Evolutionary conservation across 2,888 invertebrate species (phyloP).

Genomic region (Pollenia amentaria): DNA sequence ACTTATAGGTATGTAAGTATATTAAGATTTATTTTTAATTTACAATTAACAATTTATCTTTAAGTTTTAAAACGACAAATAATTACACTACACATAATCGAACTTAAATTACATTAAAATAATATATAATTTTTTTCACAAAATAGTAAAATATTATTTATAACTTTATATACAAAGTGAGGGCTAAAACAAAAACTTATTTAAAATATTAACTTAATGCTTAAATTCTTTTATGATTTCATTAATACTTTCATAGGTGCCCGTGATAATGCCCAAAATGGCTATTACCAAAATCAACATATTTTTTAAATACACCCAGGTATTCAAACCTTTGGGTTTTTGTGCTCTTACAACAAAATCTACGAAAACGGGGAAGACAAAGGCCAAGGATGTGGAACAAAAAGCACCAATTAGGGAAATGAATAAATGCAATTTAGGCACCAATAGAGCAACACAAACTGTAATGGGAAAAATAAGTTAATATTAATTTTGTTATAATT

Average conservation of each 20-base stretch:
- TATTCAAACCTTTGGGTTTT: slow-evolving; percentile 85
- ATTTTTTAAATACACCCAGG: slow-evolving; percentile 86
- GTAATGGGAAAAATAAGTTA: slow-evolving; percentile 78
- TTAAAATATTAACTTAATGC: not conserved
- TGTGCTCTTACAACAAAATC: slow-evolving; percentile 90
- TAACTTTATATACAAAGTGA: slow-evolving; percentile 35
- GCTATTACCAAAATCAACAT: slow-evolving; percentile 88
- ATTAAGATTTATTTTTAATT: slow-evolving; percentile 40
- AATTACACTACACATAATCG: slow-evolving; percentile 34
- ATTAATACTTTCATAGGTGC: slow-evolving; percentile 90
- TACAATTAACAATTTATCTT: slow-evolving; percentile 49
- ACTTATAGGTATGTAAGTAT: not conserved
- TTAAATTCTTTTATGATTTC: slow-evolving; percentile 85
- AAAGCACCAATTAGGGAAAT: slow-evolving; percentile 96
- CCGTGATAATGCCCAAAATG: slow-evolving; percentile 89
- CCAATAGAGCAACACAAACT: slow-evolving; percentile 93
- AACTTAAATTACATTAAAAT: slow-evolving; percentile 38
- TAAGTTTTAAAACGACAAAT: slow-evolving; percentile 29
- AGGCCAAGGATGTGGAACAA: slow-evolving; percentile 93
- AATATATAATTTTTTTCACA: slow-evolving; percentile 10
- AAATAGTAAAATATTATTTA: slow-evolving; percentile 39
- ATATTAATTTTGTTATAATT: not conserved
- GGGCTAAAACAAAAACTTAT: slow-evolving; percentile 15
- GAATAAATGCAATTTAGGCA: slow-evolving; percentile 93
- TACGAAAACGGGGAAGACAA: slow-evolving; percentile 94